Conservation (phyloP, 2,888 invertebrate species). For the Lamellibrachia satsuma region DNA sequence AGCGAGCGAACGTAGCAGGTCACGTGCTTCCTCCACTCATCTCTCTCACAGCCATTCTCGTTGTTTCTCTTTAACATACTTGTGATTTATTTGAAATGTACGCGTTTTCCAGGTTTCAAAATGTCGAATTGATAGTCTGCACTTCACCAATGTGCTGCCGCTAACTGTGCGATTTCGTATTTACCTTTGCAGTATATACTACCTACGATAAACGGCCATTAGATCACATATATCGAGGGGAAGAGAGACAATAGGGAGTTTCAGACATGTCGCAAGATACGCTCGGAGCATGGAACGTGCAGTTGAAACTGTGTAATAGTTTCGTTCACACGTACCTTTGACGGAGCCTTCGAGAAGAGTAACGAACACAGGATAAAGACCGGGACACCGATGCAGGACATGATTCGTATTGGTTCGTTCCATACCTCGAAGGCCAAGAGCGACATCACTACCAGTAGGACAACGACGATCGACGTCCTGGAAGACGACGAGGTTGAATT, state of each 20-base stretch:
- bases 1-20: neutral
- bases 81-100: neutral
- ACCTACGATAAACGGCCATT: neutral
- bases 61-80: neutral
- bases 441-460: neutral
- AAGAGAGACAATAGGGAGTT: neutral
- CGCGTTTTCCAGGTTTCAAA: neutral
- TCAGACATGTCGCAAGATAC: too few relatives aligned
- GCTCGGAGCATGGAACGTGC: too few relatives aligned
- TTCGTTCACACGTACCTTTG: neutral
- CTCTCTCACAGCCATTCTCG: neutral
- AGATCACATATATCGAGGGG: neutral
- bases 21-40: neutral
- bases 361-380: neutral
- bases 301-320: neutral
- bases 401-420: neutral
- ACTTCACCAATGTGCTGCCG: neutral
- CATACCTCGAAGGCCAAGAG: neutral
- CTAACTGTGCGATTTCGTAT: neutral
- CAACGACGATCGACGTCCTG: neutral
- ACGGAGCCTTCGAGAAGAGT: neutral
- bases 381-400: neutral
- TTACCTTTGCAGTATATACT: neutral
- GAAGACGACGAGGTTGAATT: neutral
- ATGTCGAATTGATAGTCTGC: neutral